Evolutionary conservation across 1,140 invertebrate genomes (phyloP), one percentile per base, ranked within the genome.

Genomic region (Steinernema feltiae): DNA sequence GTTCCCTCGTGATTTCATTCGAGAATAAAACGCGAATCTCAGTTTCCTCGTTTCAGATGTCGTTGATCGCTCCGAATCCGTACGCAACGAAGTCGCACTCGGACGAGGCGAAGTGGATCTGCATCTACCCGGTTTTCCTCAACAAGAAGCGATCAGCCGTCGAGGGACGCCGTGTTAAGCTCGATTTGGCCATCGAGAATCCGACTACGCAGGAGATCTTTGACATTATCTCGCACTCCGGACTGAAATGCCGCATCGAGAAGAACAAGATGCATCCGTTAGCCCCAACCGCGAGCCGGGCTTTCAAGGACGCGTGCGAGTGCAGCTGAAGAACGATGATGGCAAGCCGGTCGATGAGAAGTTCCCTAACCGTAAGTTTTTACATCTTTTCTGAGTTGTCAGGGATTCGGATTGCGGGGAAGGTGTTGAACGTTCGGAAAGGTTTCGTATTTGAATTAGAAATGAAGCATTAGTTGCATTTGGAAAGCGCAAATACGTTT

Each of bases 81-180:
- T 63, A 63, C 53, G 53, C 53, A 3, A 7, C 53, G 53, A 63
- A 84, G 70, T 63, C 81, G 24, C 73, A 76, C 69, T 84, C 83
- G 3, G 83, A 85, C 53, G 48, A 73, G 69, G 69, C 69, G 1
- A 78, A 95, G 83, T 98, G 95, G 95, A 91, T 97, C 73, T 95
- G 93, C 82, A 92, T 99, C 74, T 98, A 98, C 88, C 97, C 97
- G 48, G 91, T 93, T 0, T 98, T 98, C 82, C 89, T 98, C 27
- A 98, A 98, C 84, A 94, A 91, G 79, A 96, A 94, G 83, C 96
- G 94, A 87, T 94, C 93, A 0, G 84, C 92, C 31, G 92, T 92
- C 0, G 91, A 95, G 86, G 96, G 96, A 7, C 89, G 96, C 30
- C 91, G 91, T 79, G 87, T 99, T 29, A 87, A 91, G 2, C 94